A percentile compares a stretch with the other conserved stretches of the same genome.
phyloP scores from a whole-genome alignment of 2,797 vertebrate genomes.

The Phataginus tricuspis region DNA sequence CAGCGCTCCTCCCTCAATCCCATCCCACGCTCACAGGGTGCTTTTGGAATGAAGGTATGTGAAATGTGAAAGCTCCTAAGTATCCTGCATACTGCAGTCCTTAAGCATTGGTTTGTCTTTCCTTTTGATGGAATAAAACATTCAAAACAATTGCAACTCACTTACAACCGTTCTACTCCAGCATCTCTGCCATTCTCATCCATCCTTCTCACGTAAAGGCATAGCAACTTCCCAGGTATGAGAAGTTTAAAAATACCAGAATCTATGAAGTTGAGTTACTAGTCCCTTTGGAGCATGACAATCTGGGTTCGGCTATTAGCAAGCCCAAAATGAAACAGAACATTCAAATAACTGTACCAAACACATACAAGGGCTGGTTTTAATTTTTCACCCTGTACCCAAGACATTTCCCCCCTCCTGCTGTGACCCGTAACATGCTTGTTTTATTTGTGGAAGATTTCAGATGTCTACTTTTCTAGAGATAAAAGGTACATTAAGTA shows the following conservation, averaged over 20 bases:
- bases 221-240: not conserved
- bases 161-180: not conserved
- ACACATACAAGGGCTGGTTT: not conserved
- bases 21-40: rapidly evolving
- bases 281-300: not conserved
- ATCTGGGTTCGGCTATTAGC: not conserved
- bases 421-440: not conserved
- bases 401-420: not conserved
- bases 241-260: not conserved
- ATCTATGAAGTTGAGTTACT: not conserved
- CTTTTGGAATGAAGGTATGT: not conserved
- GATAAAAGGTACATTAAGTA: not conserved
- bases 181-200: rapidly evolving
- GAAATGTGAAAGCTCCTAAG: not conserved
- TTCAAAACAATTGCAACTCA: not conserved
- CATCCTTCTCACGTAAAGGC: not conserved
- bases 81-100: not conserved
- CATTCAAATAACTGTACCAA: not conserved
- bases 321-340: not conserved
- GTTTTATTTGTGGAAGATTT: not conserved
- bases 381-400: not conserved
- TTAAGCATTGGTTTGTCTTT: not conserved
- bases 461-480: not conserved
- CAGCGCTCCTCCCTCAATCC: not conserved
- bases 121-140: not conserved